Evolutionary conservation across 2,888 invertebrate genomes (phyloP).

Genomic region (Geophilus truncorum): DNA sequence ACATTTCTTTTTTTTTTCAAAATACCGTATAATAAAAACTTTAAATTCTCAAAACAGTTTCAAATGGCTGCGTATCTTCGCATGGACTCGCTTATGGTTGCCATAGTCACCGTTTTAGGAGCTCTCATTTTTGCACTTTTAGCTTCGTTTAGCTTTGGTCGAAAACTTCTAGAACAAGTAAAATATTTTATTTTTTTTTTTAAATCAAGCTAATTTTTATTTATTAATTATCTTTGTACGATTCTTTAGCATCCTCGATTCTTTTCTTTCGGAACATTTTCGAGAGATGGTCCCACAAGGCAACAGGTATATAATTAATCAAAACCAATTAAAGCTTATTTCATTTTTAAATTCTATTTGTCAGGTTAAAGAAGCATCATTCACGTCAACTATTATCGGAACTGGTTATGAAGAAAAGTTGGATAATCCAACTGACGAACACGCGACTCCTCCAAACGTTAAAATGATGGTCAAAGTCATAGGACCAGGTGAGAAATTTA

Average conservation of each 20-base stretch:
- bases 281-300: constrained; percentile 55
- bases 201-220: too few relatives aligned
- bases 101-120: constrained; percentile 55
- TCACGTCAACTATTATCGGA: constrained; percentile 55
- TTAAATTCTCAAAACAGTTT: constrained; percentile 40
- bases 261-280: constrained; percentile 65
- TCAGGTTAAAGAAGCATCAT: constrained; percentile 58
- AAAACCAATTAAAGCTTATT: too few relatives aligned
- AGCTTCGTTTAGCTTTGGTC: constrained; percentile 59
- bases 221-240: too few relatives aligned
- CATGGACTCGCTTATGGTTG: constrained; percentile 53
- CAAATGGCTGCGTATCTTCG: constrained; percentile 73
- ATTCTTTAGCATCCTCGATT: constrained; percentile 63
- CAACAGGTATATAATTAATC: too few relatives aligned
- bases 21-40: too few relatives aligned
- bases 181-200: background rate
- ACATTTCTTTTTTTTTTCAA: too few relatives aligned
- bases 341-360: background rate
- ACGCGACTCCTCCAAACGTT: constrained; percentile 59
- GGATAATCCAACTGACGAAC: constrained; percentile 56
- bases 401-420: constrained; percentile 69
- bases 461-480: constrained; percentile 61
- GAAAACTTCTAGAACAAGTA: constrained; percentile 57
- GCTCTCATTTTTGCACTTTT: constrained; percentile 60
- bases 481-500: constrained; percentile 48